phyloP scores from a whole-genome alignment of 2,113 vertebrate genomes.

The Prochilodus magdalenae region DNA sequence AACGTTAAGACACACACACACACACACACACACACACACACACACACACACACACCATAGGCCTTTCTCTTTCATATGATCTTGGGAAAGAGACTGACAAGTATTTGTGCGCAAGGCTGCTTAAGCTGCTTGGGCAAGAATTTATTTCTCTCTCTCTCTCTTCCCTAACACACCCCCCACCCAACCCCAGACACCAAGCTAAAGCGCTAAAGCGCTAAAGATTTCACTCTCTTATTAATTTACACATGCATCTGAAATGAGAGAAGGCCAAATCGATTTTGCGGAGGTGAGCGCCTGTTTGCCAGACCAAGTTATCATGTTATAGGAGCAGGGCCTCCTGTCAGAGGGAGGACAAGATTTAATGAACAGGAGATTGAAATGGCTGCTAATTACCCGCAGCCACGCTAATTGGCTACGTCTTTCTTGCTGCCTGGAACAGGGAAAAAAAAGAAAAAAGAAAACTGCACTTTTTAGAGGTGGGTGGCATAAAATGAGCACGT shows the following conservation, averaged over 20 bases:
- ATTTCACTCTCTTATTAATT: constrained; percentile 21
- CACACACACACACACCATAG: background rate
- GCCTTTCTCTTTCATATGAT: constrained; percentile 13
- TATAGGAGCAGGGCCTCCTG: constrained; percentile 47
- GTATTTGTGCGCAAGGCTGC: constrained; percentile 18
- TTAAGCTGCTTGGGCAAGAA: background rate
- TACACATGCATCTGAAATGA: constrained; percentile 56
- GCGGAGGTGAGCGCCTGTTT: constrained; percentile 69
- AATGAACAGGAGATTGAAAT: constrained; percentile 67
- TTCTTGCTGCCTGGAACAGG: background rate
- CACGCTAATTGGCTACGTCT: constrained; percentile 73
- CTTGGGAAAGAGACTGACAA: constrained; percentile 17
- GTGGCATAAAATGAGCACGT: constrained; percentile 16
- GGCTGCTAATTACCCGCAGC: constrained; percentile 68
- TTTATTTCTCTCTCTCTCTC: no score
- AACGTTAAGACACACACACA: constrained; percentile 9
- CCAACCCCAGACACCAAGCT: no score
- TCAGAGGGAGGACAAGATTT: constrained; percentile 54
- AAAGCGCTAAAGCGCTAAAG: background rate
- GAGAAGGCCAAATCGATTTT: constrained; percentile 69
- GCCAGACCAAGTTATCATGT: constrained; percentile 64
- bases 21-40: no score
- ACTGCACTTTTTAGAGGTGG: constrained; percentile 24
- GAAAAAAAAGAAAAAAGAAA: no score
- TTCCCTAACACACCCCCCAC: no score